These are phyloP conservation scores for Pelvicachromis taeniatus DNA, from an alignment of 2,113 vertebrate genomes.

Conservation along the genomic window DNA sequence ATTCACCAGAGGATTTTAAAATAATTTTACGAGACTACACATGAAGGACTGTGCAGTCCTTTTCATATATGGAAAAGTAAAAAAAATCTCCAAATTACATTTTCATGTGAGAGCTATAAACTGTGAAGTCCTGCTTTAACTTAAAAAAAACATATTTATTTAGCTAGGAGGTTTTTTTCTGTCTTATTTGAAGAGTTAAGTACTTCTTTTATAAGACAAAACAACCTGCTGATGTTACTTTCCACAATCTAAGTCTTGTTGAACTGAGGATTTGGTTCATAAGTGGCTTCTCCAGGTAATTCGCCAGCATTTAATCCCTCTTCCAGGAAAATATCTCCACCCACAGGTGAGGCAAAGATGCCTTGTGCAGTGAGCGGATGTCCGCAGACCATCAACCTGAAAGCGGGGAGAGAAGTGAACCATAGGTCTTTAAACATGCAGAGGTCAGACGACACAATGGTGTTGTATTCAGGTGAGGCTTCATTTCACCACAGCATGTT, in stretches of 20 bases:
- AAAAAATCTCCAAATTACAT: not conserved
- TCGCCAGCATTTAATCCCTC: slow-evolving; percentile 2
- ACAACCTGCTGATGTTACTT: not conserved
- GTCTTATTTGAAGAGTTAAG: not conserved
- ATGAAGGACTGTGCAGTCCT: not conserved
- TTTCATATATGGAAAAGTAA: not conserved
- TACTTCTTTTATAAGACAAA: not conserved
- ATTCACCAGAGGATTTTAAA: not conserved
- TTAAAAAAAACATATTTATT: not conserved
- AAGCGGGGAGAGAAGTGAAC: slow-evolving; percentile 12
- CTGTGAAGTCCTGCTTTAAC: not conserved
- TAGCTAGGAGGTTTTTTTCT: not conserved
- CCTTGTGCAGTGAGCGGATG: slow-evolving; percentile 14
- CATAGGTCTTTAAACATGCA: slow-evolving; percentile 29
- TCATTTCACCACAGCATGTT: slow-evolving; percentile 10
- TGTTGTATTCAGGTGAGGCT: slow-evolving; percentile 44
- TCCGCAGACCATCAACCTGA: slow-evolving; percentile 16
- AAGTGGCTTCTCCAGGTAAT: slow-evolving; percentile 1
- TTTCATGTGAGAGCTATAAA: not conserved
- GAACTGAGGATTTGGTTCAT: not conserved
- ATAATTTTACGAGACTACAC: not conserved
- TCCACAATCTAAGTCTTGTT: not conserved
- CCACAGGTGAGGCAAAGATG: slow-evolving; percentile 11
- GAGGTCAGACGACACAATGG: slow-evolving; percentile 54
- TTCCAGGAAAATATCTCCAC: not conserved